Evolutionary conservation across 2,113 vertebrate genomes (phyloP).

Genomic region (Podiceps cristatus): DNA sequence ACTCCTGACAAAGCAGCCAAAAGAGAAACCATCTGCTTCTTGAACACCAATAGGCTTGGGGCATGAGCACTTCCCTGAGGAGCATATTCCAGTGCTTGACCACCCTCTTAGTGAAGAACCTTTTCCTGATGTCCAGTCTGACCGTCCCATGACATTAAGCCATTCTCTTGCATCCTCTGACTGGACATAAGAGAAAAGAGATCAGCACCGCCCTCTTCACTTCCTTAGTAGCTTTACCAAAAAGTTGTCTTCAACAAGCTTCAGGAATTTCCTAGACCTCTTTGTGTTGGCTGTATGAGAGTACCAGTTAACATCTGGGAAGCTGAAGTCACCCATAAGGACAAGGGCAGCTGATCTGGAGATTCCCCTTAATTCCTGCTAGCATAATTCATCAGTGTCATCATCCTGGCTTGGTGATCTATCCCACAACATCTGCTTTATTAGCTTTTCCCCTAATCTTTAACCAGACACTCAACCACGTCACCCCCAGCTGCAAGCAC

Average conservation of each 20-base stretch:
- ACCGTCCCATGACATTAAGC: background rate
- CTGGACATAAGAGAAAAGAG: background rate
- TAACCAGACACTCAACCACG: background rate
- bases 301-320: background rate
- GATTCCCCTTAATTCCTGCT: background rate
- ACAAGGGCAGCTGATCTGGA: background rate
- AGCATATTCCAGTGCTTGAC: background rate
- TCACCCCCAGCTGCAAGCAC: background rate
- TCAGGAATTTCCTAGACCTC: background rate
- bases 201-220: background rate
- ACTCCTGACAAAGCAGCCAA: background rate
- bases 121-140: background rate
- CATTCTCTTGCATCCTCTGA: background rate
- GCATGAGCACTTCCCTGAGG: background rate
- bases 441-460: background rate
- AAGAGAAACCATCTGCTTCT: background rate
- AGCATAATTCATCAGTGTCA: background rate
- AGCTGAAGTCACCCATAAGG: background rate
- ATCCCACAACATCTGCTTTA: background rate
- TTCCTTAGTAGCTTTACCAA: background rate
- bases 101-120: background rate
- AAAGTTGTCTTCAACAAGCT: background rate
- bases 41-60: background rate
- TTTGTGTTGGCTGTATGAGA: background rate
- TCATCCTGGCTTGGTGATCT: background rate